Evolutionary conservation across 1,140 invertebrate species (phyloP).

Genomic region (Lycorma delicatula): DNA sequence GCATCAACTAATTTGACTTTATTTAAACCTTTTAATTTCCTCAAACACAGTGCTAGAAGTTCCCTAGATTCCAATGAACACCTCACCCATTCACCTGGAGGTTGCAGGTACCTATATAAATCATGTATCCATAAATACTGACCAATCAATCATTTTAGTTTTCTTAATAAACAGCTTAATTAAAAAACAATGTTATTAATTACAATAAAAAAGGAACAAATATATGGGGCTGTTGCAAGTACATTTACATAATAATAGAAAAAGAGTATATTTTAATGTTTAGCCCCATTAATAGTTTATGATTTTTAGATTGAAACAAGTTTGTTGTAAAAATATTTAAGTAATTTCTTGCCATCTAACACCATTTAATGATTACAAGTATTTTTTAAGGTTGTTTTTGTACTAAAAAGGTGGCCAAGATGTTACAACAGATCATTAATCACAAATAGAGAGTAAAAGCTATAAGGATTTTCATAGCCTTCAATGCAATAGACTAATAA

Average conservation of each 20-base stretch:
- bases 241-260: background rate
- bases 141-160: background rate
- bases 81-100: constrained; percentile 83
- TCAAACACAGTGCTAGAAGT: constrained; percentile 83
- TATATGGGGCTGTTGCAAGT: background rate
- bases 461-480: too few species aligned
- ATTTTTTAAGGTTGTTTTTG: too few species aligned
- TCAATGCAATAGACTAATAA: too few species aligned
- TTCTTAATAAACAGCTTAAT: background rate
- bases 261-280: background rate
- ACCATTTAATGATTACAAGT: too few species aligned
- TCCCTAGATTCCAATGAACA: constrained; percentile 89
- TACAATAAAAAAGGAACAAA: background rate
- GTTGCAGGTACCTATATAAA: constrained; percentile 74
- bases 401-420: too few species aligned
- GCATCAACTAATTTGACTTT: constrained; percentile 90
- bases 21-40: constrained; percentile 86
- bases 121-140: background rate
- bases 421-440: too few species aligned
- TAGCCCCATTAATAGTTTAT: background rate
- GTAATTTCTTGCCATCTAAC: too few species aligned
- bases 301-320: too few species aligned
- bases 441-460: too few species aligned
- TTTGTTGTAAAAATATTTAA: too few species aligned
- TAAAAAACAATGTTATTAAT: background rate